Percentiles rank a stretch among this genome's conserved stretches.
Conservation (phyloP, 64 coral and sea anemone species). For the Cladopsammia gracilis region DNA sequence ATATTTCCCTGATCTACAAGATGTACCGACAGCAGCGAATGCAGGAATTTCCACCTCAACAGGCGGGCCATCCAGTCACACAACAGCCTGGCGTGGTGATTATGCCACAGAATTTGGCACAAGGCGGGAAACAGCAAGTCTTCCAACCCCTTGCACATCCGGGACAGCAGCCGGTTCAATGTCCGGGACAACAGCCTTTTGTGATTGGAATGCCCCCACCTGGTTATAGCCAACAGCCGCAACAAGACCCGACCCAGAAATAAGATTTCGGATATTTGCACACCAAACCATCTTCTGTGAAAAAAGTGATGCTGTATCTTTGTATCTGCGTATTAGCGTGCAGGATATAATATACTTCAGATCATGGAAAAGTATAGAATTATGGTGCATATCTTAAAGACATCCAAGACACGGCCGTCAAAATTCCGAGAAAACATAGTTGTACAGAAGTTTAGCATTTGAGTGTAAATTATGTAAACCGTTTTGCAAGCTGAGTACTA, state of each 20-base stretch:
- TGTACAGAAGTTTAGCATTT: too few species aligned
- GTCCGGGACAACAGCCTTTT: not conserved
- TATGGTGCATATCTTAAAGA: too few species aligned
- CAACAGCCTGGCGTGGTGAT: not conserved
- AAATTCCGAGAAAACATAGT: too few species aligned
- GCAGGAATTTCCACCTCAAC: not conserved
- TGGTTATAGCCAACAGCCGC: not conserved
- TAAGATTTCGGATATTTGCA: not conserved
- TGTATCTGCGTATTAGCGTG: too few species aligned
- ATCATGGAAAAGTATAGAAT: too few species aligned
- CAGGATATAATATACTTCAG: too few species aligned
- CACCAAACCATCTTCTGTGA: too few species aligned
- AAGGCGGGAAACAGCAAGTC: not conserved
- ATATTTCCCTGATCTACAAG: not conserved
- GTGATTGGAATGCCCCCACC: not conserved
- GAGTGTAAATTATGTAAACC: too few species aligned
- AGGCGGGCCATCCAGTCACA: not conserved
- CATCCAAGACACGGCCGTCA: too few species aligned
- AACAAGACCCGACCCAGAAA: not conserved
- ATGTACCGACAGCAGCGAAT: not conserved
- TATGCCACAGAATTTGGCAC: not conserved
- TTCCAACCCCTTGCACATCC: slow-evolving; percentile 14
- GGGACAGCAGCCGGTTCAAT: slow-evolving; percentile 7
- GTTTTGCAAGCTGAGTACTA: too few species aligned
- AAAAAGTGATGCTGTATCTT: too few species aligned